phyloP scores from a whole-genome alignment of 2,113 vertebrate species.

The Lamprotornis superbus region DNA sequence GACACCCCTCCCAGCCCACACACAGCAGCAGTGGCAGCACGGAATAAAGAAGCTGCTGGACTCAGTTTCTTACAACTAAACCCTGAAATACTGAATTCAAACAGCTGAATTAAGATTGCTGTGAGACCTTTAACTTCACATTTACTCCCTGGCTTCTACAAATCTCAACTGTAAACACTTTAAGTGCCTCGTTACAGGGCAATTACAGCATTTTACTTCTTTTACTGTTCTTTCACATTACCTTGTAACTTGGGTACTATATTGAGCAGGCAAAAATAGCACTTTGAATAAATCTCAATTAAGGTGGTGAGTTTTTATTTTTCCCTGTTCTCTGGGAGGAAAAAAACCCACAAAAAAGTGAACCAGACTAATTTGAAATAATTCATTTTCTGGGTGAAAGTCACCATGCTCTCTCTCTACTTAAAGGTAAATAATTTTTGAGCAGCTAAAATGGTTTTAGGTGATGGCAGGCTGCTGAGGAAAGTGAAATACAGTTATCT shows the following conservation, averaged over 20 bases:
- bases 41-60: background rate
- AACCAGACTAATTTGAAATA: background rate
- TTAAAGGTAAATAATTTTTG: background rate
- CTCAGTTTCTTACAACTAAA: background rate
- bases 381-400: background rate
- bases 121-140: background rate
- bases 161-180: constrained; percentile 7
- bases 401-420: background rate
- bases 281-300: constrained; percentile 9
- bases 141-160: background rate
- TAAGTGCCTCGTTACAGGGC: background rate
- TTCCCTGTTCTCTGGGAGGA: background rate
- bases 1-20: background rate
- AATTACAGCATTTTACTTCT: constrained; percentile 29
- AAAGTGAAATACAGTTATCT: background rate
- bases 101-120: background rate
- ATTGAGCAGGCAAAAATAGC: background rate
- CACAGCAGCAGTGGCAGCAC: background rate
- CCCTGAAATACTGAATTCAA: background rate
- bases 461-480: background rate
- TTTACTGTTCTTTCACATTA: constrained; percentile 10
- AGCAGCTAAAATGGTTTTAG: background rate
- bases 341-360: background rate
- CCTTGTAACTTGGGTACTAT: background rate
- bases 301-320: constrained; percentile 3